A percentile compares a stretch with the other conserved stretches of the same genome.
Evolutionary conservation across 1,140 invertebrate genomes (phyloP).

Genomic region (Caligus rogercresseyi): DNA sequence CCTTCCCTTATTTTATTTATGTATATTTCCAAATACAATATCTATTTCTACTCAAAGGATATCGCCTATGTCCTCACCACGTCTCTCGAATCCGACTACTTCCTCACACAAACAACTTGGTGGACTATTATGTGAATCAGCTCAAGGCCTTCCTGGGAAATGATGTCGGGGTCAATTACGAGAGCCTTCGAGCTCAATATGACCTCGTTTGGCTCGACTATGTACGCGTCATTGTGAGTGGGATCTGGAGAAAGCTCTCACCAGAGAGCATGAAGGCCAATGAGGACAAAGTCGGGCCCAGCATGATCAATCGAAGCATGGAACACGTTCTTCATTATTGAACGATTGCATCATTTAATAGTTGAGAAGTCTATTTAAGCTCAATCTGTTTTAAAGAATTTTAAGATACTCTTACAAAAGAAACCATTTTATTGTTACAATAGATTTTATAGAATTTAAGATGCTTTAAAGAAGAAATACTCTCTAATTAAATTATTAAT

Average conservation of each 20-base stretch:
- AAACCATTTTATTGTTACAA: background rate
- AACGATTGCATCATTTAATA: background rate
- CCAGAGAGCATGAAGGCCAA: background rate
- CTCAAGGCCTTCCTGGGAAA: background rate
- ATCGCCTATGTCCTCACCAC: slow-evolving; percentile 18
- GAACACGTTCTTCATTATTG: slow-evolving; percentile 17
- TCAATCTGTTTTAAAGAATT: background rate
- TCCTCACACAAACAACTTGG: background rate
- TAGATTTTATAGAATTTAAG: too few species aligned
- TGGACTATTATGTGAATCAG: slow-evolving; percentile 6
- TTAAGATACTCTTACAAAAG: background rate
- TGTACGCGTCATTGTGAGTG: slow-evolving; percentile 15
- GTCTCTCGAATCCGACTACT: background rate
- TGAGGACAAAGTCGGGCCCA: slow-evolving; percentile 14
- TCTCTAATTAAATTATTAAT: too few species aligned
- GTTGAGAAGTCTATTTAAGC: background rate
- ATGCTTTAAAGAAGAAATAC: too few species aligned
- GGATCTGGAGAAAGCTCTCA: slow-evolving; percentile 16
- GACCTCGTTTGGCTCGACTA: slow-evolving; percentile 18
- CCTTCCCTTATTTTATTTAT: background rate
- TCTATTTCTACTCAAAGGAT: slow-evolving; percentile 4
- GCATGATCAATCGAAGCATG: slow-evolving; percentile 15
- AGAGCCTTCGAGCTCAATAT: background rate
- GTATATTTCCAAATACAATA: background rate
- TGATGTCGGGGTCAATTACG: background rate